Evolutionary conservation across 2,113 vertebrate species (phyloP).

Genomic region (Illadopsis cleaveri): DNA sequence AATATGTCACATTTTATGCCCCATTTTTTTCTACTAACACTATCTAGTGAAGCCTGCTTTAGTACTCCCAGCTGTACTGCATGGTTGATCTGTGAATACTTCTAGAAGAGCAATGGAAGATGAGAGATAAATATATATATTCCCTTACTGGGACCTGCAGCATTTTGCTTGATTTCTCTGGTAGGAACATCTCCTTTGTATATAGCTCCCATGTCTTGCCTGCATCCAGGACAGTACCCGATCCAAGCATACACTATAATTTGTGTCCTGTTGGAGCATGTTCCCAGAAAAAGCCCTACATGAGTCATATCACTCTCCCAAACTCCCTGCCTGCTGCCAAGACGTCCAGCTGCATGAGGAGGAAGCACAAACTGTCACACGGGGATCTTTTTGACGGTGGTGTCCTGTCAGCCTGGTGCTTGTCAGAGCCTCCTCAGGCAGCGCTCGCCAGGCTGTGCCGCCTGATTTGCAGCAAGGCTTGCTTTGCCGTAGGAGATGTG

Average conservation of each 20-base stretch:
- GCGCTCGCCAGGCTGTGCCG: neutral
- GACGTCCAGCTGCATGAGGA: neutral
- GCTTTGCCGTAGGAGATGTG: neutral
- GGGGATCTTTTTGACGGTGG: neutral
- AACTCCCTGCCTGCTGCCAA: neutral
- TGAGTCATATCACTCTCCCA: neutral
- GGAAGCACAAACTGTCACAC: neutral
- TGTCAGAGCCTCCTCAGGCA: neutral
- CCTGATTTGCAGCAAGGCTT: neutral
- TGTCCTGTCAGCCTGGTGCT: neutral
- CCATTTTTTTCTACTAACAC: neutral
- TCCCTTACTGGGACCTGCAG: neutral
- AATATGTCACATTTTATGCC: neutral
- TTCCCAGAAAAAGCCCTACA: slow-evolving; percentile 1
- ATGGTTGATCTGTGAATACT: neutral
- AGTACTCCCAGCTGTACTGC: neutral
- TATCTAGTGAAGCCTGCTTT: neutral
- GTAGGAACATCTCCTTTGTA: neutral
- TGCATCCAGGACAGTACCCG: neutral
- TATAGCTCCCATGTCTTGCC: neutral
- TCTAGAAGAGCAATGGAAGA: neutral
- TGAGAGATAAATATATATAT: neutral
- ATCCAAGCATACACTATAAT: neutral
- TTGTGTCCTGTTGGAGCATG: neutral
- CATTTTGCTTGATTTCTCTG: neutral